Evolutionary conservation across 2,888 invertebrate species (phyloP).

Genomic region (Lasiommata megera): DNA sequence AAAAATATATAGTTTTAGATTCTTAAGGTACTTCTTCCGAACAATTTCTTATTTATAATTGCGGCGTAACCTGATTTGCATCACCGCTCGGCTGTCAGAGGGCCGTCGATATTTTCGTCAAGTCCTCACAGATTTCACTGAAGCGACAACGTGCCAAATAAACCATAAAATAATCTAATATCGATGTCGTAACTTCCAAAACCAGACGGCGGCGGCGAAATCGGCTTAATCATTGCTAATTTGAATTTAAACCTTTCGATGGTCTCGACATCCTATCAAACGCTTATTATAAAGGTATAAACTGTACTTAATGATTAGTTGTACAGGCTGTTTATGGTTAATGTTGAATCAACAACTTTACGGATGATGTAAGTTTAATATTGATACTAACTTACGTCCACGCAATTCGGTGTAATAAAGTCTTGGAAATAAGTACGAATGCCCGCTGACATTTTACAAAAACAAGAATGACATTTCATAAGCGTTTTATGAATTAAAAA

Average conservation of each 20-base stretch:
- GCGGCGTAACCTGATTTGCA: slow-evolving; percentile 60
- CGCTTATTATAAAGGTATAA: slow-evolving; percentile 56
- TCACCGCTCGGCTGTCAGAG: slow-evolving; percentile 60
- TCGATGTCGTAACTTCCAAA: slow-evolving; percentile 31
- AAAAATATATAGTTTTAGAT: too few species aligned
- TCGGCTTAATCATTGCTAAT: slow-evolving; percentile 11
- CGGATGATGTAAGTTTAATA: slow-evolving; percentile 55
- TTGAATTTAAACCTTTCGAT: slow-evolving; percentile 36
- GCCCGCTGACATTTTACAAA: not conserved
- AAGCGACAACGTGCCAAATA: slow-evolving; percentile 42
- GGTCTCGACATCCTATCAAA: slow-evolving; percentile 45
- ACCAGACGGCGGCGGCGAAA: not conserved
- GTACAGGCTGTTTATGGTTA: slow-evolving; percentile 56
- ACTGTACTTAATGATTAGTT: slow-evolving; percentile 45
- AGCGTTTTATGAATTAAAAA: slow-evolving; percentile 1
- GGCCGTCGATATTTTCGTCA: slow-evolving; percentile 58
- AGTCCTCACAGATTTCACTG: slow-evolving; percentile 36
- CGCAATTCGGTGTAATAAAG: slow-evolving; percentile 42
- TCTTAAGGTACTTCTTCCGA: slow-evolving; percentile 28
- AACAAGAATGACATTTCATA: not conserved
- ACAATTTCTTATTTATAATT: not conserved
- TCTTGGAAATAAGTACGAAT: slow-evolving; percentile 1
- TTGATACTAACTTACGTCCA: slow-evolving; percentile 43
- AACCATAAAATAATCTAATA: slow-evolving; percentile 51
- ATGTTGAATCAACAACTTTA: slow-evolving; percentile 70